Base-by-base conservation (phyloP, 1,140 invertebrate species). In the Eueides isabella region DNA sequence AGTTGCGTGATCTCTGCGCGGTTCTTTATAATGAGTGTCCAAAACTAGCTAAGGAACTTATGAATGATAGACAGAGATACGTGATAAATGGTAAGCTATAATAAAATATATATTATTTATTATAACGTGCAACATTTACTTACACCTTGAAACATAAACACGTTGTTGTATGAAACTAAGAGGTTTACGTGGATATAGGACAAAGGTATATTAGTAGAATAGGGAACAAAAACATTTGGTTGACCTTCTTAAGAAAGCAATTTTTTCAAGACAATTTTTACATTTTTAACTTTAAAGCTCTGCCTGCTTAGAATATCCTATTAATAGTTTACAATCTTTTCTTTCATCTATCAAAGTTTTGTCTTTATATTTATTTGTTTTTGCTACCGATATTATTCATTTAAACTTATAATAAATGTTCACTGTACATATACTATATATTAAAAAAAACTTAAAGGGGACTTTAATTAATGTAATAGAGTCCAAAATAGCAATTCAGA, bases 21-120 rank as follows among this genome's bases (percentile, higher is more conserved):
- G 87, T 92, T 70, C 72, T 93, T 69, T 87, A 91, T 71, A 90
- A 89, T 85, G 92, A 93, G 86, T 93, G 92, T 72, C 91, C 92
- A 55, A 92, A 90, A 84, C 81, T 93, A 74, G 83, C 89, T 28
- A 92, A 90, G 85, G 91, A 93, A 79, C 85, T 93, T 67, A 84
- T 90, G 85, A 91, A 92, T 80, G 91, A 92, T 76, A 87, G 85
- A 71, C 86, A 90, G 73, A 86, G 84, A 83, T 88, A 88, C 64
- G 84, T 92, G 76, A 87, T 88, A 73, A 93, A 93, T 77, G 89
- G 91, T 93, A 77, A 86, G 86, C 67, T 61, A 28, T 64, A 6
- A n/a, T 35, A 28, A 31, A 68, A 11, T 68, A 68, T 19, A 23
- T n/a, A 26, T 9, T 35, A 65, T 19, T 16, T 65, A 6, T 61